phyloP scores from a whole-genome alignment of 2,113 vertebrate genomes.

The Paramisgurnus dabryanus region DNA sequence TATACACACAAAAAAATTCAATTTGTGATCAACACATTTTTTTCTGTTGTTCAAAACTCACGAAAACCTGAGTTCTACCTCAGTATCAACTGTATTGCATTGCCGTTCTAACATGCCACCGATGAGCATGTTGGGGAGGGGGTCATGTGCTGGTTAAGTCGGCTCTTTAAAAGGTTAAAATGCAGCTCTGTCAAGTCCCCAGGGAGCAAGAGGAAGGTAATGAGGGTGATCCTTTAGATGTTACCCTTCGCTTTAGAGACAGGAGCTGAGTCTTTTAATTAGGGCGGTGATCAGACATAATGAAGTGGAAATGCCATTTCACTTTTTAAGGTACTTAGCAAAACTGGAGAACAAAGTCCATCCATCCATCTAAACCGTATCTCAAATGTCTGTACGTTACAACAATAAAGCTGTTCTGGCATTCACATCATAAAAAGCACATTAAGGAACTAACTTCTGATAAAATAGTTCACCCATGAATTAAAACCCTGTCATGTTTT shows the following conservation, averaged over 20 bases:
- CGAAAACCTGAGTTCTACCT: too few species aligned
- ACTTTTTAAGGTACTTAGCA: conserved; percentile 17
- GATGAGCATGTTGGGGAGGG: neutral
- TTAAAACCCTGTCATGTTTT: too few species aligned
- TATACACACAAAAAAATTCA: too few species aligned
- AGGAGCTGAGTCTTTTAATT: conserved; percentile 50
- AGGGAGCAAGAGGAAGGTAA: conserved; percentile 34
- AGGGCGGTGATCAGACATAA: conserved; percentile 52
- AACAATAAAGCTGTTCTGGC: too few species aligned
- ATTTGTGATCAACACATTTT: too few species aligned
- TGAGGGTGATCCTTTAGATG: conserved; percentile 44
- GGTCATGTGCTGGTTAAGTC: conserved; percentile 21
- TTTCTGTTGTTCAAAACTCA: too few species aligned
- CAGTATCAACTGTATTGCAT: neutral
- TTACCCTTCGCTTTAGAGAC: conserved; percentile 34
- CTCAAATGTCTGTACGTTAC: too few species aligned
- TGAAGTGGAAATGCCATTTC: conserved; percentile 52
- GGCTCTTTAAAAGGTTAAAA: conserved; percentile 37
- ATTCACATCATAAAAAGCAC: too few species aligned
- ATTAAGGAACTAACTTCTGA: too few species aligned
- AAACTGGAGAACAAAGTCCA: neutral
- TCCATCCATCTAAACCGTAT: too few species aligned
- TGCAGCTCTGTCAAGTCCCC: conserved; percentile 10
- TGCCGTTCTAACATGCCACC: neutral
- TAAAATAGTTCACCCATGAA: too few species aligned